These are phyloP conservation scores for Cataglyphis altisquamis DNA, from an alignment of 2,888 invertebrate genomes.

Conservation along the genomic window DNA sequence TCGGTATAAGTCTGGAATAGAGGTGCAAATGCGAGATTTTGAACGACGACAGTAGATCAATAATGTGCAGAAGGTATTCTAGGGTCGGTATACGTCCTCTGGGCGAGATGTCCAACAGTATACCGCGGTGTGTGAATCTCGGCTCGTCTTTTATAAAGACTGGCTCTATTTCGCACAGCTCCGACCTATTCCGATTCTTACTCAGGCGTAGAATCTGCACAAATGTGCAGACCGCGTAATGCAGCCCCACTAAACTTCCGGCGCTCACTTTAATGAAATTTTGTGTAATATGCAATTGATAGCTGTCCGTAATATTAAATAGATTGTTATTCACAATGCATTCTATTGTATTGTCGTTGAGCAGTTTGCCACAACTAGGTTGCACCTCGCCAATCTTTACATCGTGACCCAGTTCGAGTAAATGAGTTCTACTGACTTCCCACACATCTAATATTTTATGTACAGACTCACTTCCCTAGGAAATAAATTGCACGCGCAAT, in stretches of 20 bases:
- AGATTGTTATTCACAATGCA: constrained; percentile 87
- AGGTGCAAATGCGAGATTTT: constrained; percentile 88
- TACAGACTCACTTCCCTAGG: constrained; percentile 83
- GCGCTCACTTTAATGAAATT: constrained; percentile 87
- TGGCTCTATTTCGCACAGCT: constrained; percentile 83
- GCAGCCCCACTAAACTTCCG: constrained; percentile 87
- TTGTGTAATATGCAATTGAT: constrained; percentile 87
- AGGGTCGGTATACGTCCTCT: constrained; percentile 88
- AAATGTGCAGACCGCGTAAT: constrained; percentile 88
- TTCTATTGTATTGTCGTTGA: constrained; percentile 86
- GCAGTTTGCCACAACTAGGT: constrained; percentile 83
- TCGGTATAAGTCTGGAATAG: constrained; percentile 86
- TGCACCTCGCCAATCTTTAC: constrained; percentile 86
- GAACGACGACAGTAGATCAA: constrained; percentile 87
- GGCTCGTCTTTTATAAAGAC: constrained; percentile 88
- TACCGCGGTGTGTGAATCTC: constrained; percentile 87
- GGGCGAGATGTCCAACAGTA: constrained; percentile 88
- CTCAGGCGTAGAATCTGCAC: constrained; percentile 87
- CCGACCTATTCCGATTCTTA: constrained; percentile 79
- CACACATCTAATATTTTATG: constrained; percentile 87
- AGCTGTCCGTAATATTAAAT: constrained; percentile 86
- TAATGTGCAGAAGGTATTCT: constrained; percentile 87
- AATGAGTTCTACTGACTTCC: constrained; percentile 86
- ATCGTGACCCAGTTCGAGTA: constrained; percentile 86
- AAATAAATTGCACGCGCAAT: constrained; percentile 22